These are phyloP conservation scores for Chironex yamaguchii DNA, from an alignment of 30 jellyfish, hydroid and myxozoan species.

Conservation along the genomic window DNA sequence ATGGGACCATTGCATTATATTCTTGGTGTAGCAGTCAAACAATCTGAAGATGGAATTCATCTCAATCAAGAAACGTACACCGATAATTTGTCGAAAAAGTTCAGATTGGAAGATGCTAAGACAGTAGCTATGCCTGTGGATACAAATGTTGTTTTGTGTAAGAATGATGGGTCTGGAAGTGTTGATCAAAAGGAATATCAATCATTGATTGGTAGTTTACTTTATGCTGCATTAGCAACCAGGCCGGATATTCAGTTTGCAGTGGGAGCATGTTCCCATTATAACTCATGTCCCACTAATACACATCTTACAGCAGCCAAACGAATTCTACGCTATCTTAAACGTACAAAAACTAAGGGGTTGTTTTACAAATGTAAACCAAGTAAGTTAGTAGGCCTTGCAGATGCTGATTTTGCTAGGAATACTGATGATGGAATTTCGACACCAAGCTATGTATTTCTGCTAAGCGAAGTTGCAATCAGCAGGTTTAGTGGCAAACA, in stretches of 20 bases:
- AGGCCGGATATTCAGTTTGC: conserved; percentile 46
- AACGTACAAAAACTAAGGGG: neutral
- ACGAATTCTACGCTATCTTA: conserved; percentile 37
- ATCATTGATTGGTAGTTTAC: conserved; percentile 34
- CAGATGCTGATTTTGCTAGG: conserved; percentile 43
- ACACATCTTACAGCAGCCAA: conserved; percentile 25
- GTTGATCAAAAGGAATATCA: too few species aligned
- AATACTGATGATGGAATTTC: neutral
- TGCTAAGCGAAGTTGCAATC: conserved; percentile 29
- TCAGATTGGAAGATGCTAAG: too few species aligned
- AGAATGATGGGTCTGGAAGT: too few species aligned
- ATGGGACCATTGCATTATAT: conserved; percentile 20
- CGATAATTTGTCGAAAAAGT: too few species aligned
- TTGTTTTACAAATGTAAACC: conserved; percentile 9
- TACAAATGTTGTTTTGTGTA: too few species aligned
- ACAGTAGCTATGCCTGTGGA: too few species aligned
- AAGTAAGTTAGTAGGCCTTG: too few species aligned
- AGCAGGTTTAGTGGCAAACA: conserved; percentile 63
- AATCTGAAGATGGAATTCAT: too few species aligned
- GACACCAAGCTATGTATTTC: conserved; percentile 10
- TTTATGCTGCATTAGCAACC: conserved; percentile 17
- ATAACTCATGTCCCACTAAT: conserved; percentile 7
- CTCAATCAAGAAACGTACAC: too few species aligned
- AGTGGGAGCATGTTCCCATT: conserved; percentile 12
- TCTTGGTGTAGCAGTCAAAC: conserved; percentile 34